Conservation (phyloP, 2,888 invertebrate genomes). For the Euproctis similis region DNA sequence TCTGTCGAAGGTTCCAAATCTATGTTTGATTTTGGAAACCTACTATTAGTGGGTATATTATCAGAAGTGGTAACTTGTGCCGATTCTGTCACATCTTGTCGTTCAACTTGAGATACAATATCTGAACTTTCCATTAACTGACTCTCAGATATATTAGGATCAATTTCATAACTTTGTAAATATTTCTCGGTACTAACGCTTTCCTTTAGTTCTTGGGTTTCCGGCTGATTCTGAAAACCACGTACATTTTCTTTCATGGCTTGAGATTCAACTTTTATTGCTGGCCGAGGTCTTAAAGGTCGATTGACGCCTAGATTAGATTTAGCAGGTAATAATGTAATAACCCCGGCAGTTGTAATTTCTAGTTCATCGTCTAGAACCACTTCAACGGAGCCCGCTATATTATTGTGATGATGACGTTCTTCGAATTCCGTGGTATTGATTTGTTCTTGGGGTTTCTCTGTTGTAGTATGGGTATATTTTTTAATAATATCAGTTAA, state of each 20-base stretch:
- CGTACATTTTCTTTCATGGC: conserved; percentile 45
- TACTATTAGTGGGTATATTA: conserved; percentile 34
- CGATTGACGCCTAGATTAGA: conserved; percentile 86
- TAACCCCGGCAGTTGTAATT: conserved; percentile 53
- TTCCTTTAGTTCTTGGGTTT: conserved; percentile 39
- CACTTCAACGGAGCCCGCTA: conserved; percentile 63
- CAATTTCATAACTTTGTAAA: conserved; percentile 27
- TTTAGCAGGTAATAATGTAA: conserved; percentile 84
- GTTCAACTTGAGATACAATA: conserved; percentile 29
- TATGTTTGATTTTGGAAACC: conserved; percentile 57
- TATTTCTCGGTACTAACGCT: conserved; percentile 46
- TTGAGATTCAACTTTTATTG: conserved; percentile 49
- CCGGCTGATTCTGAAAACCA: conserved; percentile 41
- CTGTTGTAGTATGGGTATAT: conserved; percentile 65
- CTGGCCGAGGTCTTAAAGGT: conserved; percentile 80
- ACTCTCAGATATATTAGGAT: conserved; percentile 16
- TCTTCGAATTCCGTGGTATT: conserved; percentile 34
- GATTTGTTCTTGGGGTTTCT: conserved; percentile 21
- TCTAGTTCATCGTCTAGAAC: conserved; percentile 59
- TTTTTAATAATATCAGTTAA: conserved; percentile 80
- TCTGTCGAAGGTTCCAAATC: conserved; percentile 34
- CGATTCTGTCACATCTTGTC: conserved; percentile 27
- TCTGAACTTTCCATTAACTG: conserved; percentile 30
- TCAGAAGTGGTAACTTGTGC: conserved; percentile 27
- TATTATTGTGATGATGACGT: conserved; percentile 43